Evolutionary conservation across 2,888 invertebrate genomes (phyloP).

Genomic region (Drosophila sordidula): DNA sequence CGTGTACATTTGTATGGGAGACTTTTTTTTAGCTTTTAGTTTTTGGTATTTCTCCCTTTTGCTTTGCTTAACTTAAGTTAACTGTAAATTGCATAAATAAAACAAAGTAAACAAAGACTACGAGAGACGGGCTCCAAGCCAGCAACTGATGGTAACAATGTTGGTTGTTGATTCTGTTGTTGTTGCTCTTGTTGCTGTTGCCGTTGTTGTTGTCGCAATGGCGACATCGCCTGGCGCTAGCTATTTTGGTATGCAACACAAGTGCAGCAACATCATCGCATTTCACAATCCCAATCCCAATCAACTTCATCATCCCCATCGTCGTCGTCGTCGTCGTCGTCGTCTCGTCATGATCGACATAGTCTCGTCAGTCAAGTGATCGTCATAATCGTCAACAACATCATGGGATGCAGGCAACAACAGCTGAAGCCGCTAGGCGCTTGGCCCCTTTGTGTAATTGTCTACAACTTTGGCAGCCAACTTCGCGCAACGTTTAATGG

Average conservation of each 20-base stretch:
- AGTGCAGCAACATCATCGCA: conserved; percentile 67
- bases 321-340: conserved; percentile 42
- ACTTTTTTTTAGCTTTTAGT: conserved; percentile 10
- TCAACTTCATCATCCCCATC: conserved; percentile 40
- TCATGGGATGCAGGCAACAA: conserved; percentile 12
- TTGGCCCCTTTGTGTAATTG: conserved; percentile 45
- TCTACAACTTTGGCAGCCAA: conserved; percentile 20
- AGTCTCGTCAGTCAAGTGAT: conserved; percentile 41
- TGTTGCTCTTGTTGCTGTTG: conserved; percentile 21
- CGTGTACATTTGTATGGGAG: conserved; percentile 4
- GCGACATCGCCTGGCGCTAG: conserved; percentile 76
- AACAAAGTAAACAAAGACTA: conserved; percentile 58
- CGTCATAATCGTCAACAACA: conserved; percentile 38
- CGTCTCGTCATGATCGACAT: conserved; percentile 53
- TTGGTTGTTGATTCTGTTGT: conserved; percentile 39
- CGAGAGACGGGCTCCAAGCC: conserved; percentile 37
- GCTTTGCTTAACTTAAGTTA: conserved; percentile 47
- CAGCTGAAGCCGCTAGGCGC: conserved; percentile 27
- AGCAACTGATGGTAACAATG: conserved; percentile 63
- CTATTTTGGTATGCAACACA: conserved; percentile 78
- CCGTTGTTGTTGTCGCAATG: conserved; percentile 43
- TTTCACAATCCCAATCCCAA: conserved; percentile 43
- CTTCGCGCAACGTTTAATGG: conserved; percentile 49
- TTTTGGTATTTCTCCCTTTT: conserved; percentile 45
- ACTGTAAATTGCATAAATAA: conserved; percentile 81